phyloP scores from a whole-genome alignment of 2,888 invertebrate genomes.

The Ctena decussata region DNA sequence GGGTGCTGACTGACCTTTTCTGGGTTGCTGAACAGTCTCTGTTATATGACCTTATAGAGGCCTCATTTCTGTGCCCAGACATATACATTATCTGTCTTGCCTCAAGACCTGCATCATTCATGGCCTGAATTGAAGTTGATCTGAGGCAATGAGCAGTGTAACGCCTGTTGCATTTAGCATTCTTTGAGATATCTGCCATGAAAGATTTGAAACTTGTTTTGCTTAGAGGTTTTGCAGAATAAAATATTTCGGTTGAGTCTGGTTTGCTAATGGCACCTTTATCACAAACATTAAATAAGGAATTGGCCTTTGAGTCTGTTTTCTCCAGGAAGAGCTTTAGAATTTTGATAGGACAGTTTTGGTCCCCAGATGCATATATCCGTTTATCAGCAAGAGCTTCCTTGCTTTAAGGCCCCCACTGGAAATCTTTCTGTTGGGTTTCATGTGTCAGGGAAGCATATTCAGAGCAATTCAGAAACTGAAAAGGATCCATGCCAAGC shows the following conservation, averaged over 20 bases:
- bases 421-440: constrained; percentile 12
- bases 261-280: too few relatives aligned
- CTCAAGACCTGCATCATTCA: constrained; percentile 21
- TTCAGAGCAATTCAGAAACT: background rate
- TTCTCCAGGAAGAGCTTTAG: too few relatives aligned
- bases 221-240: too few relatives aligned
- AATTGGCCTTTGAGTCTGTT: too few relatives aligned
- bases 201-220: too few relatives aligned
- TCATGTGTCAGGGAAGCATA: constrained; percentile 18
- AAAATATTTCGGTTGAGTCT: too few relatives aligned
- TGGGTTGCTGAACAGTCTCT: too few relatives aligned
- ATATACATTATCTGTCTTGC: constrained; percentile 33
- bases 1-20: too few relatives aligned
- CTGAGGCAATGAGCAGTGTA: constrained; percentile 55
- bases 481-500: background rate
- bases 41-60: background rate
- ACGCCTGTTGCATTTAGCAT: too few relatives aligned
- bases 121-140: constrained; percentile 24
- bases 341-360: too few relatives aligned
- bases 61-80: constrained; percentile 18
- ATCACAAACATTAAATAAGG: too few relatives aligned
- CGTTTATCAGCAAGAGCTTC: background rate
- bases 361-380: constrained; percentile 27
- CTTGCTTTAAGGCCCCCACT: background rate
- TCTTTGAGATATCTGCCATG: too few relatives aligned